Conservation (phyloP, 2,888 invertebrate genomes). For the Taenaris catops region DNA sequence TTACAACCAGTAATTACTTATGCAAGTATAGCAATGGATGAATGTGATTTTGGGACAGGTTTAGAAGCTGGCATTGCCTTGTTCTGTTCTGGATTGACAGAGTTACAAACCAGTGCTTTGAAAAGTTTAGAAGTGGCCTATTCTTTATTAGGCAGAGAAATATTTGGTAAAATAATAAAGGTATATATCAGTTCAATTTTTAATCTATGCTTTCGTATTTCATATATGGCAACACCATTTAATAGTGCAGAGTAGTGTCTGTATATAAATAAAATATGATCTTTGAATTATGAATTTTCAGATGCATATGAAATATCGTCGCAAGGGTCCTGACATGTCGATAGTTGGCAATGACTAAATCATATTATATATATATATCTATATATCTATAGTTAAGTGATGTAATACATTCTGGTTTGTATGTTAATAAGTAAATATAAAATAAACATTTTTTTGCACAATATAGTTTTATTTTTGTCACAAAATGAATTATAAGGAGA, state of each 20-base stretch:
- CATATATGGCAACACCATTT: no score
- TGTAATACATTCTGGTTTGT: not conserved
- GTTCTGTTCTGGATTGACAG: conserved; percentile 86
- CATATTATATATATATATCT: not conserved
- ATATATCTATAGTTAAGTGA: not conserved
- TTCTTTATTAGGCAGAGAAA: conserved; percentile 84
- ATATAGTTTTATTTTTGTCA: not conserved
- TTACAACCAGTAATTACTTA: conserved; percentile 91
- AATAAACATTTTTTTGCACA: not conserved
- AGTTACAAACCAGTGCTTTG: conserved; percentile 83
- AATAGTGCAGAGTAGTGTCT: no score
- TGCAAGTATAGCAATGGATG: conserved; percentile 94
- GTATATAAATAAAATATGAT: no score
- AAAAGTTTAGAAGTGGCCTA: conserved; percentile 87
- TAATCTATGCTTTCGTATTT: no score
- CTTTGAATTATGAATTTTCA: no score
- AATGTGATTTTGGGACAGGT: conserved; percentile 96
- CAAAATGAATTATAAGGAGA: not conserved
- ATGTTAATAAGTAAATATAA: not conserved
- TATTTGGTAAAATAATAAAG: conserved; percentile 86
- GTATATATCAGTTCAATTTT: no score
- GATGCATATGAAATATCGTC: conserved; percentile 87
- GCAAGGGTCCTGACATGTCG: conserved; percentile 69
- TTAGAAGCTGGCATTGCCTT: conserved; percentile 93
- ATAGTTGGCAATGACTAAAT: conserved; percentile 22